A percentile compares a stretch with the other conserved stretches of the same genome.
phyloP scores from a whole-genome alignment of 2,113 vertebrate genomes.

The Pyxicephalus adspersus region DNA sequence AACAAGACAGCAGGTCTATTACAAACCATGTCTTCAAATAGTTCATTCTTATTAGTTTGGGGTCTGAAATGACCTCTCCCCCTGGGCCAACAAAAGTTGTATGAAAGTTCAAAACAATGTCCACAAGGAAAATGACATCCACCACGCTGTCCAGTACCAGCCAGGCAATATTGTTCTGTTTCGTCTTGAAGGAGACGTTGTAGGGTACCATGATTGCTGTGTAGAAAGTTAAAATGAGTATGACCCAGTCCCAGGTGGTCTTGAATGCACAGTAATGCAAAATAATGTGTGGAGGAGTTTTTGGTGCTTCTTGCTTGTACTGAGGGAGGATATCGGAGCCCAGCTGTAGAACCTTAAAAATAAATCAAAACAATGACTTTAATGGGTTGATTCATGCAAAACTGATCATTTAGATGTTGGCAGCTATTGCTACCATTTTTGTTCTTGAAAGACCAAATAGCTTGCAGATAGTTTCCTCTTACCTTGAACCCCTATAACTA shows the following conservation, averaged over 20 bases:
- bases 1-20: constrained; percentile 95
- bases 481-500: too few species aligned
- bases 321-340: constrained; percentile 97
- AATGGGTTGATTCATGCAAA: too few species aligned
- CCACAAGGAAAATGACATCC: constrained; percentile 96
- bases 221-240: constrained; percentile 96
- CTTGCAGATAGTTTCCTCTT: too few species aligned
- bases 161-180: constrained; percentile 97
- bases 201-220: constrained; percentile 98
- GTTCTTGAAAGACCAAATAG: too few species aligned
- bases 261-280: constrained; percentile 98
- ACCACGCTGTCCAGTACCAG: constrained; percentile 97
- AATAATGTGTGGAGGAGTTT: constrained; percentile 96
- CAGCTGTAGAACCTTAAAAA: constrained; percentile 88
- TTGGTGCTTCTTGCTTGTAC: constrained; percentile 97
- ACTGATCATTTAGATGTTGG: too few species aligned
- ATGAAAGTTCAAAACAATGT: constrained; percentile 97
- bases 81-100: constrained; percentile 96
- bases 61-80: constrained; percentile 97
- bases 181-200: constrained; percentile 96
- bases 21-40: constrained; percentile 99
- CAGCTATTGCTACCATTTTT: too few species aligned
- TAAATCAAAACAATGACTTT: constrained; percentile 35
- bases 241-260: constrained; percentile 98
- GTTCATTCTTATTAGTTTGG: constrained; percentile 97